Percentiles rank a stretch among this genome's conserved stretches.
phyloP scores from a whole-genome alignment of 2,797 vertebrate species.

The Spheniscus humboldti region DNA sequence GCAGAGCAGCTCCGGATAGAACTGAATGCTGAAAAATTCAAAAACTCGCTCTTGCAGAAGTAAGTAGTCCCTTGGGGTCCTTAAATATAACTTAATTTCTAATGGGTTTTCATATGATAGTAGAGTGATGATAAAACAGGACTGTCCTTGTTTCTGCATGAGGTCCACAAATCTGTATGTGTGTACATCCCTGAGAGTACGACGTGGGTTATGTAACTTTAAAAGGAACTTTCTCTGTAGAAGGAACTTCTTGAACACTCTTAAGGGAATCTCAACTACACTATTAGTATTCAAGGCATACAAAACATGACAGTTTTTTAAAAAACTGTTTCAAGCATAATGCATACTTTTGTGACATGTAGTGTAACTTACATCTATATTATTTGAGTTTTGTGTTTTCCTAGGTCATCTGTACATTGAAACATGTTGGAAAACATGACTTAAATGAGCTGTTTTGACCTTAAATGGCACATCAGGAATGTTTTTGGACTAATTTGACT shows the following conservation, averaged over 20 bases:
- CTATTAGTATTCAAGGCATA: not conserved
- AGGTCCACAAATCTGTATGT: not conserved
- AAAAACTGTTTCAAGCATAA: not conserved
- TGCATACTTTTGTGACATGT: not conserved
- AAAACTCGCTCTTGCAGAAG: slow-evolving; percentile 96
- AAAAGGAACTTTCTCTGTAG: not conserved
- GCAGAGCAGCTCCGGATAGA: slow-evolving; percentile 95
- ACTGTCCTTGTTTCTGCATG: not conserved
- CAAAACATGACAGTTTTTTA: not conserved
- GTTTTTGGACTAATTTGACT: not conserved
- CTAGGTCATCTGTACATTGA: not conserved
- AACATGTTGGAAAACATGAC: not conserved
- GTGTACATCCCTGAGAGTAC: not conserved
- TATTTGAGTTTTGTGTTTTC: not conserved
- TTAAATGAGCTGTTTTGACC: not conserved
- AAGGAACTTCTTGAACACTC: not conserved
- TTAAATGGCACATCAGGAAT: not conserved
- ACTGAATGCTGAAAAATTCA: slow-evolving; percentile 95
- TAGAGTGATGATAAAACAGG: not conserved
- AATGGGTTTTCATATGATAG: not conserved
- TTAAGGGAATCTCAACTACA: not conserved
- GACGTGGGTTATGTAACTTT: not conserved
- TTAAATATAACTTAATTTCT: not conserved
- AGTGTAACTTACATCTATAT: not conserved
- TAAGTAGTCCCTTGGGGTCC: slow-evolving; percentile 63